A percentile compares a stretch with the other conserved stretches of the same genome.
These are phyloP conservation scores for Mercenaria mercenaria DNA, from an alignment of 1,140 invertebrate species.

Conservation along the genomic window DNA sequence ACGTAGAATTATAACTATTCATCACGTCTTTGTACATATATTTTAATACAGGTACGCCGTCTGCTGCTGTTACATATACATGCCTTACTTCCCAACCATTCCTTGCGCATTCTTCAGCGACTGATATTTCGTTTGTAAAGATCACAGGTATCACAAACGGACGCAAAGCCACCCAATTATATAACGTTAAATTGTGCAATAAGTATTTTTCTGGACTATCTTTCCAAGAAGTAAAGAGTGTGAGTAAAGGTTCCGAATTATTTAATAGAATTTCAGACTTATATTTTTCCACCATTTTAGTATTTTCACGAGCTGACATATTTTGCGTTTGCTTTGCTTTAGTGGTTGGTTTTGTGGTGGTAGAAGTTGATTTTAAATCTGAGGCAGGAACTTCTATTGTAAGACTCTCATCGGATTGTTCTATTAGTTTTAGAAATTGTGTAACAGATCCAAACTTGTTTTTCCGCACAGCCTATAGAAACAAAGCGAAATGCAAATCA, in stretches of 20 bases:
- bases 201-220: slow-evolving; percentile 67
- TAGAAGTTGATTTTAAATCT: background rate
- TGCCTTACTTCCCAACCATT: slow-evolving; percentile 63
- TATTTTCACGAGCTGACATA: too few species aligned
- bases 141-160: too few species aligned
- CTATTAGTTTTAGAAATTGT: slow-evolving; percentile 35
- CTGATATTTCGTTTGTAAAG: slow-evolving; percentile 39
- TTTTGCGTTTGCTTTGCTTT: too few species aligned
- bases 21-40: too few species aligned
- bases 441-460: slow-evolving; percentile 42
- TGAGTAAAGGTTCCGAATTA: slow-evolving; percentile 57
- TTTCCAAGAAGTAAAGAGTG: too few species aligned
- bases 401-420: background rate
- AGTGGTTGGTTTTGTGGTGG: background rate
- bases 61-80: slow-evolving; percentile 38
- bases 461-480: slow-evolving; percentile 39
- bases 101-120: slow-evolving; percentile 36
- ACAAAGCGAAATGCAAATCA: too few species aligned
- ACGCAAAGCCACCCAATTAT: slow-evolving; percentile 70
- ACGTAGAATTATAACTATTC: slow-evolving; percentile 63
- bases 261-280: slow-evolving; percentile 9
- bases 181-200: slow-evolving; percentile 68
- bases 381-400: background rate
- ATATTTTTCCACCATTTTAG: background rate
- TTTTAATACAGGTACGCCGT: slow-evolving; percentile 72